Evolutionary conservation across 2,888 invertebrate species (phyloP), one percentile per base, ranked within the genome.

Genomic region (Maniola hyperantus): DNA sequence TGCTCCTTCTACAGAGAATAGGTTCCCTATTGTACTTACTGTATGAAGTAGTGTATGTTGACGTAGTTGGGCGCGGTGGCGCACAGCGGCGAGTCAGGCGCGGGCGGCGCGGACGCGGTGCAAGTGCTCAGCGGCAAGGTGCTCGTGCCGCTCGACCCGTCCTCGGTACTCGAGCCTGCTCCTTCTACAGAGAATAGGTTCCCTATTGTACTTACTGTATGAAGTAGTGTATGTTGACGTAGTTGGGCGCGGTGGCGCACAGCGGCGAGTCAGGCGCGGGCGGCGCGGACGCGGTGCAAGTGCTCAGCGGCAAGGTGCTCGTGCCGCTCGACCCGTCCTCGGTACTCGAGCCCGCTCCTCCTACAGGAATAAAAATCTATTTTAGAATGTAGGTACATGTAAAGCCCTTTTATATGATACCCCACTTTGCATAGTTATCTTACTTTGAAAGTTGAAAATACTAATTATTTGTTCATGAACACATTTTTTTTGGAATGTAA

Each of bases 141-240:
- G 80, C 95, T 95, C 13, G 92, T 83, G 58, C 91, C 88, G 72
- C 89, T 93, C 44, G 95, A 94, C 11, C 94, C 92, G 78, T 95
- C 95, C 77, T 95, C 95, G 34, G 94, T 93, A 79, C 95, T 95
- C 39, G 95, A 95, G 57, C 94, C 94, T 61, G 94, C 76, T 50
- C 95, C 95, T 64, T 90, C 92, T 90, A 36, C 58, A 63, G 6
- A 11, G 7, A 51, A 26, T 26, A n/a, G n/a, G 26, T 26, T 26
- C 26, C 26, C 26, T 4, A 26, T 11, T 54, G 33, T 67, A 58
- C 96, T 96, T 20, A 51, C 4, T 11, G 95, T 86, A 97, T 95
- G 79, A 97, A 97, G 85, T 97, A 97, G 88, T 97, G 97, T 90
- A 97, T 97, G 88, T 97, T 97, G 86, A 97, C 97, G 89, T 97